Base-by-base conservation (phyloP, 2,888 invertebrate genomes). In the Argyresthia goedartella region DNA sequence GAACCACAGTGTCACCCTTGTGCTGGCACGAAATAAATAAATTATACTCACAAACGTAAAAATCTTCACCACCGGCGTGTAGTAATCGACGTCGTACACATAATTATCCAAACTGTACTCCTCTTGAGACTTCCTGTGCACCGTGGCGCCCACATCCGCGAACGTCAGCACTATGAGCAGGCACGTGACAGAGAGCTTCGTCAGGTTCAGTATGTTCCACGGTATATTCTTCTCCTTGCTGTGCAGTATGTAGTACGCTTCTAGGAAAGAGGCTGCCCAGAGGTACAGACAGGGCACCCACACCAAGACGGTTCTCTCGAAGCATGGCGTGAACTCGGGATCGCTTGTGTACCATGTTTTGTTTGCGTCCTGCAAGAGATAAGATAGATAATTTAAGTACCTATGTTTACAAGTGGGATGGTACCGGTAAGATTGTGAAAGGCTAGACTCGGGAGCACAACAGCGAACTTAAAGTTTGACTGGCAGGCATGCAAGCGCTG, bases 251-350 rank as follows among this genome's bases (percentile, higher is more conserved):
- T 95, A 94, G 71, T 89, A 93, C 55, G 91, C 85, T 66, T 96
- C 95, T 58, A 96, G 81, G 41, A 91, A 81, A 6, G 93, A 87
- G 62, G 93, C 91, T 0, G 90, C 60, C 95, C 95, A 96, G 13
- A 97, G 84, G 73, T 95, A 95, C 50, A 89, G 87, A 74, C 96
- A 95, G 0, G 98, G 98, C 39, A 90, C 80, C 97, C 98, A 99
- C 50, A 96, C 88, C 34, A 98, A 79, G 1, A 94, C 92, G 0
- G 98, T 97, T 73, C 93, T 93, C 80, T 97, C 93, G 77, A 98
- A 97, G 78, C 98, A 99, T 69, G 89, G 89, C 57, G 98, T 95
- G 60, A 98, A 88, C 70, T 95, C 93, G 41, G 97, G 98, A 74
- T 92, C 89, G 8, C 90, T 86, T 14, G 97, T 93, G 67, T 93